A percentile compares a stretch with the other conserved stretches of the same genome.
phyloP scores from a whole-genome alignment of 1,140 invertebrate genomes.

The Globodera rostochiensis region DNA sequence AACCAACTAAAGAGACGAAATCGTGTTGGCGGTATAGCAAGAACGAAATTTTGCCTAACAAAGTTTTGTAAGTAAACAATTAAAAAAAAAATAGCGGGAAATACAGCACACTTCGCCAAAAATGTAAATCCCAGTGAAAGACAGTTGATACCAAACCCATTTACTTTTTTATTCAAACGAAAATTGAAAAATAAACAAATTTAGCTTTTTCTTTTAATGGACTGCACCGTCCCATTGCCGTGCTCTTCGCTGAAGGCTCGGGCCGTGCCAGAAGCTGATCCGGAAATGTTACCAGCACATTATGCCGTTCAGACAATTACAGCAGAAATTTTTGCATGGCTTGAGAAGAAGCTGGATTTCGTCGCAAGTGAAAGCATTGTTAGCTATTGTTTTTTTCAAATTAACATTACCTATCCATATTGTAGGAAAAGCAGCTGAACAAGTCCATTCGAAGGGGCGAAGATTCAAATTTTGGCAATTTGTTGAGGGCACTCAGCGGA shows the following conservation, averaged over 20 bases:
- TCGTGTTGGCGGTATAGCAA: too few species aligned
- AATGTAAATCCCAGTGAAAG: too few species aligned
- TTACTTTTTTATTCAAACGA: too few species aligned
- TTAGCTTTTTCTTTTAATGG: not conserved
- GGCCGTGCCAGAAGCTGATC: not conserved
- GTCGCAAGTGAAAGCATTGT: constrained; percentile 3
- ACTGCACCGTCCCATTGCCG: not conserved
- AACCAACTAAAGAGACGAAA: too few species aligned
- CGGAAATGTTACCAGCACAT: constrained; percentile 22
- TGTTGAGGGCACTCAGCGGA: constrained; percentile 54
- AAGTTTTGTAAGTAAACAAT: not conserved
- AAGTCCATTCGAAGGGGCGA: constrained; percentile 60
- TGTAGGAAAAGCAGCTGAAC: constrained; percentile 60
- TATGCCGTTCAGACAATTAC: constrained; percentile 22
- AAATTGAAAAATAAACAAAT: too few species aligned
- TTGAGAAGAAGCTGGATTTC: constrained; percentile 17
- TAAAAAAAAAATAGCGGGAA: not conserved
- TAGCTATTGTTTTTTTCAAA: not conserved
- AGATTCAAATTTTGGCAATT: constrained; percentile 61
- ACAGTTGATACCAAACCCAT: too few species aligned
- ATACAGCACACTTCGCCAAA: too few species aligned
- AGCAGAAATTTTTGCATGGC: constrained; percentile 42
- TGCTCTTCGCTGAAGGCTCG: not conserved
- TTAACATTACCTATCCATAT: not conserved
- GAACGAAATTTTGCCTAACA: too few species aligned